Evolutionary conservation across 2,113 vertebrate genomes (phyloP).

Genomic region (Cyprinodon brontotheroides): DNA sequence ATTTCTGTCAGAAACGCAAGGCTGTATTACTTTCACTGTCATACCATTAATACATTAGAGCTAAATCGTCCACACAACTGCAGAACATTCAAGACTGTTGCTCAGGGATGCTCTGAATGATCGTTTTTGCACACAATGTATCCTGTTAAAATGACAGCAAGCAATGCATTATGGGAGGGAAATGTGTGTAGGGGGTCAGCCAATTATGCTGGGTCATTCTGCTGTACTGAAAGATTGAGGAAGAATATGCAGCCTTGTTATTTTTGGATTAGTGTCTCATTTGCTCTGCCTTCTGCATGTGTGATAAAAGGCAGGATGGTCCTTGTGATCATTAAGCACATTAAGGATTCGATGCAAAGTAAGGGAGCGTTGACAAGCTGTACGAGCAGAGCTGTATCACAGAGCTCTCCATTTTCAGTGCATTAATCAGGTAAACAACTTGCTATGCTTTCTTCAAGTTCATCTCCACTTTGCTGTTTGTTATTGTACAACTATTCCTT

Average conservation of each 20-base stretch:
- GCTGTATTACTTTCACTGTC: conserved; percentile 28
- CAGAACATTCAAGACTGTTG: conserved; percentile 24
- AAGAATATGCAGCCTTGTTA: conserved; percentile 66
- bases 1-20: conserved; percentile 22
- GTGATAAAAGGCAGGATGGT: conserved; percentile 43
- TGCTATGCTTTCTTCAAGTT: conserved; percentile 1
- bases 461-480: neutral
- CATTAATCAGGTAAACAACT: conserved; percentile 38
- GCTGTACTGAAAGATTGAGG: conserved; percentile 39
- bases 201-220: conserved; percentile 56
- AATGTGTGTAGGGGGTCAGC: conserved; percentile 46
- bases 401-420: conserved; percentile 64
- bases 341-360: conserved; percentile 41
- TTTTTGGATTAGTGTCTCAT: conserved; percentile 76
- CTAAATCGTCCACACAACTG: conserved; percentile 30
- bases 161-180: conserved; percentile 29
- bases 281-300: conserved; percentile 37
- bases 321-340: conserved; percentile 58
- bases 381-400: conserved; percentile 16
- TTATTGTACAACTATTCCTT: conserved; percentile 6
- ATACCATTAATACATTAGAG: conserved; percentile 32
- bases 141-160: conserved; percentile 2
- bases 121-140: conserved; percentile 3
- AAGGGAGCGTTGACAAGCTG: conserved; percentile 28
- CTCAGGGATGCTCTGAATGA: conserved; percentile 1